Evolutionary conservation across 2,113 vertebrate genomes (phyloP).

Genomic region (Carollia perspicillata): DNA sequence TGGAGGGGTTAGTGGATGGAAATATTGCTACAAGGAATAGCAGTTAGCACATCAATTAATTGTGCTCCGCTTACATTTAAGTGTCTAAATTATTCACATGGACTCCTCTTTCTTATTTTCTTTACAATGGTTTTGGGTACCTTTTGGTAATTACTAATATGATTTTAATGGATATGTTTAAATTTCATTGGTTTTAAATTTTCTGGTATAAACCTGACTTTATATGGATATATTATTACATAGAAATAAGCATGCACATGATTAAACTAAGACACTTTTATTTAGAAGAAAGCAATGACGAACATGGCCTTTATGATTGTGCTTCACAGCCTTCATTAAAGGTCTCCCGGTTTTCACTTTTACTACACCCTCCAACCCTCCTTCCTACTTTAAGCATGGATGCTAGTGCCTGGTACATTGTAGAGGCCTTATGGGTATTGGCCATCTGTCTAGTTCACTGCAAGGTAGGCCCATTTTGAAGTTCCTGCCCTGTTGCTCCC

Average conservation of each 20-base stretch:
- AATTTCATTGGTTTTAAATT: slow-evolving; percentile 24
- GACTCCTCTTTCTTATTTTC: neutral
- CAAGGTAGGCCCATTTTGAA: neutral
- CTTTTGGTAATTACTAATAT: slow-evolving; percentile 30
- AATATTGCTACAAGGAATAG: neutral
- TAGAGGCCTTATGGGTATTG: neutral
- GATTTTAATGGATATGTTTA: neutral
- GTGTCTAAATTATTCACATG: neutral
- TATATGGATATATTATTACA: neutral
- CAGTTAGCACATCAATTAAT: neutral
- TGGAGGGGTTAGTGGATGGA: neutral
- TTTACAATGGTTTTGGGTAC: neutral
- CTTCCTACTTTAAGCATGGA: neutral
- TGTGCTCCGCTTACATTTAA: neutral
- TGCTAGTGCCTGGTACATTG: neutral
- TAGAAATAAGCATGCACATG: neutral
- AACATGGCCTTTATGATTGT: neutral
- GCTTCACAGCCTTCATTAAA: neutral
- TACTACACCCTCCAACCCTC: neutral
- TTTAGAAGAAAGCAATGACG: neutral
- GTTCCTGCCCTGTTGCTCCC: neutral
- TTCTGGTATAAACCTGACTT: neutral
- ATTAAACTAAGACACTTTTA: neutral
- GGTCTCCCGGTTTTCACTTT: neutral
- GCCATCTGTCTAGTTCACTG: neutral